A percentile compares a stretch with the other conserved stretches of the same genome.
These are phyloP conservation scores for Magallana ariakensis DNA, from an alignment of 1,140 invertebrate species.

Conservation along the genomic window DNA sequence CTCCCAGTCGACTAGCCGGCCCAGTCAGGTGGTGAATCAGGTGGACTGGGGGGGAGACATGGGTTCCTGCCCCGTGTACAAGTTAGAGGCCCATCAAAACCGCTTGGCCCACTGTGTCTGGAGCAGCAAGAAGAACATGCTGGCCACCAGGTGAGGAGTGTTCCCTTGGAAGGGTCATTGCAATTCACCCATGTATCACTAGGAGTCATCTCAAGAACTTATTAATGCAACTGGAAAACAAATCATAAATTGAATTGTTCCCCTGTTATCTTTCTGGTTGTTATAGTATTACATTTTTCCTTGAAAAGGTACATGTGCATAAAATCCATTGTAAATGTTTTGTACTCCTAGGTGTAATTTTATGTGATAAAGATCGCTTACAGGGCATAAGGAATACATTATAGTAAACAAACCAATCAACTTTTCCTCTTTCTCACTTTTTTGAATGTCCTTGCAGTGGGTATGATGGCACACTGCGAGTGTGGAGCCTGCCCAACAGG, in stretches of 20 bases:
- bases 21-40: constrained; percentile 52
- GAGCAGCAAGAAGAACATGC: constrained; percentile 78
- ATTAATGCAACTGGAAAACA: no score
- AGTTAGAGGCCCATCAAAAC: constrained; percentile 83
- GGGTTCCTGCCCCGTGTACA: constrained; percentile 76
- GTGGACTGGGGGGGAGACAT: constrained; percentile 77
- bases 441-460: constrained; percentile 78
- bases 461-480: constrained; percentile 85
- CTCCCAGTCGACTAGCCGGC: constrained; percentile 55
- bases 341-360: no score
- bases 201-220: neutral
- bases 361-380: no score
- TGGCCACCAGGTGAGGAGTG: constrained; percentile 80
- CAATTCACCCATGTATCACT: neutral
- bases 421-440: no score
- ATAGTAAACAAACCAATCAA: no score
- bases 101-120: constrained; percentile 80
- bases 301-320: no score
- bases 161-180: neutral
- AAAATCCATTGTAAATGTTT: no score
- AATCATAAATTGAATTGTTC: no score
- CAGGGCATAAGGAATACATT: no score
- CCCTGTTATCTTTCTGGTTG: no score
- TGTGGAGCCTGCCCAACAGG: constrained; percentile 82
- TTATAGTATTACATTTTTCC: no score